Evolutionary conservation across 2,888 invertebrate genomes (phyloP), one percentile per base, ranked within the genome.

Genomic region (Tiphia femorata): DNA sequence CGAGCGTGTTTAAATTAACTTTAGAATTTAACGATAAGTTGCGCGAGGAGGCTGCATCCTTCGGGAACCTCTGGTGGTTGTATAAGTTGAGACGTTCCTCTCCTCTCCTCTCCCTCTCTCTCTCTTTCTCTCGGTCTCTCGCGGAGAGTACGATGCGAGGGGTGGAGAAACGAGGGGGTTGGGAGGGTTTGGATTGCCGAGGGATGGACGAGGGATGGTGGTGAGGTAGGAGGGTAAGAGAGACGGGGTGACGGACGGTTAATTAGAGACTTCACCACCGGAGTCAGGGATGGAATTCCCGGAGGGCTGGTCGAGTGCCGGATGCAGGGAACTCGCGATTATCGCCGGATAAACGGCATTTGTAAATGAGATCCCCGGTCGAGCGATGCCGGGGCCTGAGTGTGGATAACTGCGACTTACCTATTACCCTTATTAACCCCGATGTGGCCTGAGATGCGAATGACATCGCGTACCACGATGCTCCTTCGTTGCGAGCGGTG

Each of bases 181-280:
- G 17, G 12, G 21, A 12, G n/a, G 41, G 21, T n/a, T 27, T 16
- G 17, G 27, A 7, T n/a, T 8, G 42, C 12, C 10, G 3, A 37
- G 19, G 42, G 19, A 17, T 10, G 0, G 2, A 7, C n/a, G 12
- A 8, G 7, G 12, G 25, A 23, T 16, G 14, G 43, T n/a, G 20
- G 25, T n/a, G 16, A 19, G 20, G n/a, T 6, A 16, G 1, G 21
- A 8, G 23, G 20, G n/a, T 29, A 25, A 7, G n/a, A n/a, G n/a
- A n/a, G 5, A 6, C 10, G 53, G 64, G 55, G 60, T 67, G 75
- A 70, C 67, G 72, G 67, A 68, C 66, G 68, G 73, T 74, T 74
- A 75, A 75, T 75, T 75, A 75, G 70, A 64, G 70, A 68, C 64
- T 67, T 64, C 59, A 67, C 41, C 54, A 43, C 41, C 53, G n/a